phyloP scores from a whole-genome alignment of 37 sponge, comb jelly and placozoan species.

The Cliona cf. orientalis region DNA sequence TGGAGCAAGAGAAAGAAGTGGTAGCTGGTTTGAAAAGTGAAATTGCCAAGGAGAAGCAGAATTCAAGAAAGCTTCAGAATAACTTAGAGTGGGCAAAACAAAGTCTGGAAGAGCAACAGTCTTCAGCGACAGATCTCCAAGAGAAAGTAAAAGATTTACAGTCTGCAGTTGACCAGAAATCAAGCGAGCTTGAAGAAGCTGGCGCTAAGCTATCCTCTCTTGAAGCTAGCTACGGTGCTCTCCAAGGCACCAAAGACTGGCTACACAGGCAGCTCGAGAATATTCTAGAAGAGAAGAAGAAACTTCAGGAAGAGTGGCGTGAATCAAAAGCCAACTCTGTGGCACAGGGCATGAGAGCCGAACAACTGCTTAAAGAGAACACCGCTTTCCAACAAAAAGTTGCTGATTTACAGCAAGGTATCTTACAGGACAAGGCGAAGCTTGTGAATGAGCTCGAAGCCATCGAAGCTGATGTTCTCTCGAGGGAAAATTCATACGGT shows the following conservation, averaged over 20 bases:
- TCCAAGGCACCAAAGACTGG: slow-evolving; percentile 70
- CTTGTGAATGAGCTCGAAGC: slow-evolving; percentile 74
- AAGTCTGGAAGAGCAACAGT: slow-evolving; percentile 12
- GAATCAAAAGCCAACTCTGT: slow-evolving; percentile 49
- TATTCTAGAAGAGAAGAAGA: slow-evolving; percentile 32
- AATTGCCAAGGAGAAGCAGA: slow-evolving; percentile 18
- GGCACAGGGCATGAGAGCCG: slow-evolving; percentile 56
- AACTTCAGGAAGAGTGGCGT: slow-evolving; percentile 66
- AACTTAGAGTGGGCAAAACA: slow-evolving; percentile 1
- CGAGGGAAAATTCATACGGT: slow-evolving; percentile 51
- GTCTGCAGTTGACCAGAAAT: slow-evolving; percentile 31
- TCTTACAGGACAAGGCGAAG: slow-evolving; percentile 70
- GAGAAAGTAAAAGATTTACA: background rate
- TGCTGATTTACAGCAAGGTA: slow-evolving; percentile 55
- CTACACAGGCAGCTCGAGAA: slow-evolving; percentile 67
- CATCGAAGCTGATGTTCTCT: slow-evolving; percentile 75
- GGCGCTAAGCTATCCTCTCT: slow-evolving; percentile 15
- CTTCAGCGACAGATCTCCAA: slow-evolving; percentile 19
- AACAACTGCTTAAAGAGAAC: slow-evolving; percentile 66
- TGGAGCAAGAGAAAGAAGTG: slow-evolving; percentile 30
- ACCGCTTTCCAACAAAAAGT: slow-evolving; percentile 56
- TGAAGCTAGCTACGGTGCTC: slow-evolving; percentile 36
- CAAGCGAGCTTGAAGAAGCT: slow-evolving; percentile 13
- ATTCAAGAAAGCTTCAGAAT: slow-evolving; percentile 3
- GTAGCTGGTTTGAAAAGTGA: slow-evolving; percentile 11